phyloP scores from a whole-genome alignment of 92 coral and sea anemone species.

The Zoanthus sociatus region DNA sequence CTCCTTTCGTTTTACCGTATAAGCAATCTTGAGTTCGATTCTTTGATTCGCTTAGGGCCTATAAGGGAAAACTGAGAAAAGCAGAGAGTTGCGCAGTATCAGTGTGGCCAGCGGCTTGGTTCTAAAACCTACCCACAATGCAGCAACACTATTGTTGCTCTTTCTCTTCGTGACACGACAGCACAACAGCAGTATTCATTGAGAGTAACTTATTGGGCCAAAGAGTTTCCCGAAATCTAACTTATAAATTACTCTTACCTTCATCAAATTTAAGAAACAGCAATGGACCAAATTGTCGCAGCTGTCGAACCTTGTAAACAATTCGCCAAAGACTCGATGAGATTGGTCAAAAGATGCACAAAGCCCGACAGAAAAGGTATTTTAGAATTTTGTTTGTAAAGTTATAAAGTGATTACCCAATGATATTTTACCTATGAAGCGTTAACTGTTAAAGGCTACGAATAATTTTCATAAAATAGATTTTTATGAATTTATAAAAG shows the following conservation, averaged over 20 bases:
- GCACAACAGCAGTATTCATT: conserved; percentile 20
- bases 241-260: conserved; percentile 1
- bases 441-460: too few species aligned
- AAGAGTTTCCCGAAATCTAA: background rate
- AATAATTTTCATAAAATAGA: too few species aligned
- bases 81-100: conserved; percentile 37
- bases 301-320: conserved; percentile 97
- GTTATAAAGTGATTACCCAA: background rate
- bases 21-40: too few species aligned
- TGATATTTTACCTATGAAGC: background rate
- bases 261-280: conserved; percentile 34
- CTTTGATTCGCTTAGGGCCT: too few species aligned
- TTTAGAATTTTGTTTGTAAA: background rate
- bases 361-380: conserved; percentile 99
- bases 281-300: conserved; percentile 96
- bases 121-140: conserved; percentile 75
- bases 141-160: conserved; percentile 23
- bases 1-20: too few species aligned
- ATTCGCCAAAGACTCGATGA: conserved; percentile 98
- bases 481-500: too few species aligned
- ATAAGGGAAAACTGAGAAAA: too few species aligned
- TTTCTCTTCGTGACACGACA: conserved; percentile 89
- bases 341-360: conserved; percentile 98
- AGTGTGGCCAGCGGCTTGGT: conserved; percentile 45
- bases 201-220: background rate